Percentiles rank a stretch among this genome's conserved stretches.
Conservation (phyloP, 2,113 vertebrate species). For the Amazona guildingii region DNA sequence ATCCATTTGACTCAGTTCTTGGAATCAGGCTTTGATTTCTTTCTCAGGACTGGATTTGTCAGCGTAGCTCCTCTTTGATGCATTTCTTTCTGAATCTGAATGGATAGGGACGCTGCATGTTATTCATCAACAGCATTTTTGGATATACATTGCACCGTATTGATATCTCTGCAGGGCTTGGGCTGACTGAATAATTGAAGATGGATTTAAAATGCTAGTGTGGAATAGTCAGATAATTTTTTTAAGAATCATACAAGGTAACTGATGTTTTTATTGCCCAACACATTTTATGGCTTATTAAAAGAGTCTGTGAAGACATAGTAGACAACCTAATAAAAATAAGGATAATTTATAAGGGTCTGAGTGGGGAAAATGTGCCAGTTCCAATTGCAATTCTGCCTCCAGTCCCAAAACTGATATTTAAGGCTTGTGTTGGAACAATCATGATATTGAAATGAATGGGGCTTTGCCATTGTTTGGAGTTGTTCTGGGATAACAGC, state of each 20-base stretch:
- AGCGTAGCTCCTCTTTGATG: not conserved
- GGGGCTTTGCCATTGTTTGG: not conserved
- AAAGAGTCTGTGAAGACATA: not conserved
- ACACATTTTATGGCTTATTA: not conserved
- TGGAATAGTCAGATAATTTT: not conserved
- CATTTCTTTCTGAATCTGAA: not conserved
- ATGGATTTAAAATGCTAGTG: not conserved
- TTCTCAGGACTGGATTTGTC: slow-evolving; percentile 9
- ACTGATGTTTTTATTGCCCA: not conserved
- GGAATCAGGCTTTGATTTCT: not conserved
- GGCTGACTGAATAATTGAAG: not conserved
- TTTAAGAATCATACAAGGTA: not conserved
- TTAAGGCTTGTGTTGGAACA: slow-evolving; percentile 17
- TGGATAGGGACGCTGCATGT: not conserved
- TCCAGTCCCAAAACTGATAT: not conserved
- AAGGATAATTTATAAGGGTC: not conserved
- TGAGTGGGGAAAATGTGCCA: not conserved
- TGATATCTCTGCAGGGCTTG: not conserved
- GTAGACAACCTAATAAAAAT: not conserved
- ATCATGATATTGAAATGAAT: not conserved
- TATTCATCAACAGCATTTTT: not conserved
- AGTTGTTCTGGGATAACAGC: not conserved
- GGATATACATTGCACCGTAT: not conserved
- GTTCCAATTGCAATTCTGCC: not conserved
- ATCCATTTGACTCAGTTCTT: not conserved